Conservation (phyloP, 2,888 invertebrate genomes). For the Aphelenchoides bicaudatus region DNA sequence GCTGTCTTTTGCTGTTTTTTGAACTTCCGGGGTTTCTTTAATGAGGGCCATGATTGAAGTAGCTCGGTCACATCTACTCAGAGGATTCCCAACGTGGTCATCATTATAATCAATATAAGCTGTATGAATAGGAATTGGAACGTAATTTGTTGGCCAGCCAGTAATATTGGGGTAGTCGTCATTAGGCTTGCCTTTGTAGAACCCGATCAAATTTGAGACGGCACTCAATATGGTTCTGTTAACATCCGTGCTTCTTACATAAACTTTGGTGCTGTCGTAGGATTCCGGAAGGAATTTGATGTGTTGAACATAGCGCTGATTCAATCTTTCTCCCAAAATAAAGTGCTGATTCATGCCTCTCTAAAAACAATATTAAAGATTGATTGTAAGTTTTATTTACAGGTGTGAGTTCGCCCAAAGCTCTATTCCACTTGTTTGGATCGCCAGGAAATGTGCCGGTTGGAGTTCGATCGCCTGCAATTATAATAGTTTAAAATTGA, state of each 20-base stretch:
- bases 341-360: constrained; percentile 36
- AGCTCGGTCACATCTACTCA: too few species aligned
- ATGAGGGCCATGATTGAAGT: too few species aligned
- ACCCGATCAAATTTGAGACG: constrained; percentile 34
- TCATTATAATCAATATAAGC: constrained; percentile 11
- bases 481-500: background rate
- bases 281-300: constrained; percentile 20
- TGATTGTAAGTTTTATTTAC: too few species aligned
- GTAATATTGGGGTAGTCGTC: constrained; percentile 28
- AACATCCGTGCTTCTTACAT: constrained; percentile 34
- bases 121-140: constrained; percentile 23
- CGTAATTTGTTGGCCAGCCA: constrained; percentile 26
- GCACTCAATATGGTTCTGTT: constrained; percentile 35
- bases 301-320: constrained; percentile 15
- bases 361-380: too few species aligned
- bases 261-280: constrained; percentile 26
- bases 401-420: constrained; percentile 17
- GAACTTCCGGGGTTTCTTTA: too few species aligned
- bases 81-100: too few species aligned
- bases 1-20: too few species aligned
- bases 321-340: constrained; percentile 21
- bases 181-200: constrained; percentile 25
- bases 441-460: constrained; percentile 3
- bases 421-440: constrained; percentile 18
- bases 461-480: constrained; percentile 1